These are phyloP conservation scores for Drosophila triauraria DNA, from an alignment of 1,140 invertebrate species.

Conservation along the genomic window DNA sequence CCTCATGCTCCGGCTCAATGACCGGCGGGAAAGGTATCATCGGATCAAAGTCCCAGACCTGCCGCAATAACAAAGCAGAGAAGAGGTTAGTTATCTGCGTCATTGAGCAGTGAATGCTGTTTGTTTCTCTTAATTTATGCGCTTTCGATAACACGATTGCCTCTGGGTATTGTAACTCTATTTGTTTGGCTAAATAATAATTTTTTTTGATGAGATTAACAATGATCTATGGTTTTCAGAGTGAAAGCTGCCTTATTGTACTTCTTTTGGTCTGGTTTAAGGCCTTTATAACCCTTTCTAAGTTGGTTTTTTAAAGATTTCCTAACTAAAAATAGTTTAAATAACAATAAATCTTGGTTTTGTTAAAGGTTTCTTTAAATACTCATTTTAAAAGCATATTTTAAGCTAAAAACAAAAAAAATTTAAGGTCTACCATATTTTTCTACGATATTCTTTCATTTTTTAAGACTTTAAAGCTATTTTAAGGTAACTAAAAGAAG, in stretches of 20 bases:
- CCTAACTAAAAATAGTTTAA: background rate
- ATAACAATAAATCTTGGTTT: background rate
- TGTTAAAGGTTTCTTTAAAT: background rate
- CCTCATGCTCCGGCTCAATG: constrained; percentile 88
- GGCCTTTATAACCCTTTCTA: background rate
- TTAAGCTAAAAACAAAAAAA: background rate
- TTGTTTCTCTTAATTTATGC: constrained; percentile 12
- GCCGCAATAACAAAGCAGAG: background rate
- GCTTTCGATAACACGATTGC: background rate
- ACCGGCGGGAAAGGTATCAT: constrained; percentile 91
- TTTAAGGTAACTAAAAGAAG: too few species aligned
- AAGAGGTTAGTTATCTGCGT: background rate
- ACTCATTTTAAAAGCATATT: background rate
- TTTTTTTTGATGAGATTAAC: background rate
- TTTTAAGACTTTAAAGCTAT: too few species aligned
- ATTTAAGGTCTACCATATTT: background rate
- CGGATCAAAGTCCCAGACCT: constrained; percentile 90
- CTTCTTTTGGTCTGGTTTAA: background rate
- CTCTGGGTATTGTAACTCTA: background rate
- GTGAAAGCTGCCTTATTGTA: background rate
- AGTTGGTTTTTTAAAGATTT: background rate
- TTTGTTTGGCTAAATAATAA: background rate
- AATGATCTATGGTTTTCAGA: background rate
- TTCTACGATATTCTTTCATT: background rate
- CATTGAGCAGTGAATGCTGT: background rate